phyloP scores from a whole-genome alignment of 2,797 vertebrate species.

The Carapus acus region DNA sequence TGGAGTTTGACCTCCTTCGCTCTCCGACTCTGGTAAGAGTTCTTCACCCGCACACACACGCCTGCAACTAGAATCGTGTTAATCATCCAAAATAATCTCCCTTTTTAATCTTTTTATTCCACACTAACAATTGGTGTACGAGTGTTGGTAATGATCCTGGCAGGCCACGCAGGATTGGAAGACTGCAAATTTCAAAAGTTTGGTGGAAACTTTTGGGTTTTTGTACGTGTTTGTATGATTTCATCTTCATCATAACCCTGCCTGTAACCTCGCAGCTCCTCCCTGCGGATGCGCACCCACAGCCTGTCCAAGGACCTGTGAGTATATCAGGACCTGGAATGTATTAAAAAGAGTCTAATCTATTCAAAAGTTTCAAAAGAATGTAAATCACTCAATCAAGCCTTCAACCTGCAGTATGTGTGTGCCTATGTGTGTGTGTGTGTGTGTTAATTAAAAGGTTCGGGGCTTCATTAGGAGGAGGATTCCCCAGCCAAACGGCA shows the following conservation, averaged over 20 bases:
- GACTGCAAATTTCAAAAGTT: too few species aligned
- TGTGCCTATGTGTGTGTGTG: not conserved
- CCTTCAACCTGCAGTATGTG: not conserved
- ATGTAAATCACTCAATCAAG: not conserved
- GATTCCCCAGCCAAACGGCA: slow-evolving; percentile 33
- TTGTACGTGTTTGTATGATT: too few species aligned
- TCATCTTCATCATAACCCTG: not conserved
- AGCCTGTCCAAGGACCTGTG: slow-evolving; percentile 37
- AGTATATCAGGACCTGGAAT: too few species aligned
- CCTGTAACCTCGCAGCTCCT: slow-evolving; percentile 43
- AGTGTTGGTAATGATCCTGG: too few species aligned
- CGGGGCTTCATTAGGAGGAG: slow-evolving; percentile 62
- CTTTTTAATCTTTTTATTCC: too few species aligned
- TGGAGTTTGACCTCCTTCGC: slow-evolving; percentile 55
- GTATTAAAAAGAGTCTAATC: too few species aligned
- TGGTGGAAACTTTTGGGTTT: too few species aligned
- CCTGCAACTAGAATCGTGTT: too few species aligned
- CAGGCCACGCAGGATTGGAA: too few species aligned
- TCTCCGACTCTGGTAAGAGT: slow-evolving; percentile 48
- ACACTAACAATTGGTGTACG: too few species aligned
- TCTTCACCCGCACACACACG: too few species aligned
- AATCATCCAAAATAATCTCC: too few species aligned
- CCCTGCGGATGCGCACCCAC: slow-evolving; percentile 36
- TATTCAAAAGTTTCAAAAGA: not conserved
- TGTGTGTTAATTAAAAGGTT: slow-evolving; percentile 38